Conservation (phyloP, 2,113 vertebrate species). For the Melanerpes aurifrons region DNA sequence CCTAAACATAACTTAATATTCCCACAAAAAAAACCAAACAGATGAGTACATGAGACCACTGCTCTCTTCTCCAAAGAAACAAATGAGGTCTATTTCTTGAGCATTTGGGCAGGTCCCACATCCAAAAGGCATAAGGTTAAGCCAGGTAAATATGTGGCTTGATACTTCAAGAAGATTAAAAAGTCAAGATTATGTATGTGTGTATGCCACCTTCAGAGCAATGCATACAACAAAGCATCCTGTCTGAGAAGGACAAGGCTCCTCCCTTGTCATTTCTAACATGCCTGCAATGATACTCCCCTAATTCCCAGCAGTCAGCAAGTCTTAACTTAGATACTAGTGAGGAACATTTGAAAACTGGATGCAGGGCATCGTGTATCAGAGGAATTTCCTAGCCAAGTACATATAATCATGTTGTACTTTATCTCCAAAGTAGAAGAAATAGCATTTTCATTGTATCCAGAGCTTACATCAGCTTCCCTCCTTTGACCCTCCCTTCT, state of each 20-base stretch:
- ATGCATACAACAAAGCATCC: not conserved
- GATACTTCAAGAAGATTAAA: not conserved
- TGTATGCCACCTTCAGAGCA: not conserved
- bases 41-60: not conserved
- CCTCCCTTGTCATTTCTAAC: not conserved
- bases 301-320: not conserved
- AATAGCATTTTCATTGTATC: not conserved
- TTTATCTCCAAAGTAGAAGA: not conserved
- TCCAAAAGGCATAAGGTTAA: not conserved
- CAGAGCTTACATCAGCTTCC: not conserved
- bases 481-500: not conserved
- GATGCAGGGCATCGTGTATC: not conserved
- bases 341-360: not conserved
- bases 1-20: not conserved
- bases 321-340: not conserved
- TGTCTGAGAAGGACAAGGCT: not conserved
- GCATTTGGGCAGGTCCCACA: not conserved
- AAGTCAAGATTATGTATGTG: not conserved
- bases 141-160: not conserved
- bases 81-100: not conserved
- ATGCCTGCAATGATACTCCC: not conserved
- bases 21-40: not conserved
- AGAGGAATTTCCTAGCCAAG: not conserved
- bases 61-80: not conserved
- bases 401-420: not conserved